Percentiles rank a stretch among this genome's conserved stretches.
Conservation (phyloP, 2,888 invertebrate genomes). For the Schizaphis graminum region DNA sequence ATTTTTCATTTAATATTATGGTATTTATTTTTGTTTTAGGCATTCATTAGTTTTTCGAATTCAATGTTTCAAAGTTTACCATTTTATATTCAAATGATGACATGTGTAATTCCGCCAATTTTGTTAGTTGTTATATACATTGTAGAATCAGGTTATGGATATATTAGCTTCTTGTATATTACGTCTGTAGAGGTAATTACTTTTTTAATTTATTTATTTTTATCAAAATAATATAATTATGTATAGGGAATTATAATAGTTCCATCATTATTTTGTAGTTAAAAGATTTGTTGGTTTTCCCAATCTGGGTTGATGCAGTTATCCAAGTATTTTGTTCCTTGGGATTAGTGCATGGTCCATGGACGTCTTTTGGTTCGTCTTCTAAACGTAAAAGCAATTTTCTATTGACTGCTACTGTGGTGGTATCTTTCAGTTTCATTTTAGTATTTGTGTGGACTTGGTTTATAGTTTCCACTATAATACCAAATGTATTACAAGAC, state of each 20-base stretch:
- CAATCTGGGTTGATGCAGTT: slow-evolving; percentile 55
- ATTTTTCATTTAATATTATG: background rate
- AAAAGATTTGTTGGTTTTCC: slow-evolving; percentile 46
- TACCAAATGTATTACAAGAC: slow-evolving; percentile 58
- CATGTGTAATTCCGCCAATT: background rate
- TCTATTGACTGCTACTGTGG: slow-evolving; percentile 47
- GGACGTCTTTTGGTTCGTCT: slow-evolving; percentile 53
- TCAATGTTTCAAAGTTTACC: slow-evolving; percentile 23
- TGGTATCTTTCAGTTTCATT: slow-evolving; percentile 49
- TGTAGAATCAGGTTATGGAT: slow-evolving; percentile 47
- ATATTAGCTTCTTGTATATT: slow-evolving; percentile 54
- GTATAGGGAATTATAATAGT: background rate
- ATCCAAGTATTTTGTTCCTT: slow-evolving; percentile 55
- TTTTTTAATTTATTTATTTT: background rate
- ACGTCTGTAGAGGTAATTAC: slow-evolving; percentile 48
- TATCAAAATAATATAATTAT: background rate
- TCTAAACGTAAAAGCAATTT: slow-evolving; percentile 55
- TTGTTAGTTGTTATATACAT: slow-evolving; percentile 41
- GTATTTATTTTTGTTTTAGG: slow-evolving; percentile 3
- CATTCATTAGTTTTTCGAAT: background rate
- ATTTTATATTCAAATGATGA: background rate
- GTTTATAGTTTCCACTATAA: slow-evolving; percentile 54
- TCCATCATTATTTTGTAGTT: background rate
- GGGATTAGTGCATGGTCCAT: slow-evolving; percentile 49
- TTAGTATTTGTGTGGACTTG: slow-evolving; percentile 55